These are phyloP conservation scores for Pontoporia blainvillei DNA, from an alignment of 2,113 vertebrate species.

Conservation along the genomic window DNA sequence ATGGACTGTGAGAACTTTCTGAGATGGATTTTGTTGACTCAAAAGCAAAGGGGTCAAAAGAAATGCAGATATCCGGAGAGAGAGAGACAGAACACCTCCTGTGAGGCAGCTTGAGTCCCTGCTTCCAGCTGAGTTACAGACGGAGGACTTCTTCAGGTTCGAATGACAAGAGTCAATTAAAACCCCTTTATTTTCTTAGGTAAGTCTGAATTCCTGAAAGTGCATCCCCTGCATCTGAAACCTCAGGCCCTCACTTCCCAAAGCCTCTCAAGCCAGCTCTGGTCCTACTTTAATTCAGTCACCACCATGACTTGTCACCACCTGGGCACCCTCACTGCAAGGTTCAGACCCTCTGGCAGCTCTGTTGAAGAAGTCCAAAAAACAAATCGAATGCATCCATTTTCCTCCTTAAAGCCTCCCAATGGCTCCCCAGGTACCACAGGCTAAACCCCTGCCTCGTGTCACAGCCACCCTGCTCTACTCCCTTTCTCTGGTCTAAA, in stretches of 20 bases:
- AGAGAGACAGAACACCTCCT: too few relatives aligned
- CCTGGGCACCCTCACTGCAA: background rate
- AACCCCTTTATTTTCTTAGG: background rate
- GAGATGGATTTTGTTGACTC: background rate
- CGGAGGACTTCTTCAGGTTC: background rate
- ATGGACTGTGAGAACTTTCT: background rate
- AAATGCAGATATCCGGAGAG: background rate
- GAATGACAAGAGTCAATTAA: background rate
- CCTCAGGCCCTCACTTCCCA: background rate
- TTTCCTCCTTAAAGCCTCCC: background rate
- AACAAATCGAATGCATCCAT: background rate
- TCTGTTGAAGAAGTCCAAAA: background rate
- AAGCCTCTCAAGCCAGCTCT: background rate
- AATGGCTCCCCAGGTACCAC: background rate
- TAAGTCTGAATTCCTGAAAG: background rate
- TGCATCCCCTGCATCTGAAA: background rate
- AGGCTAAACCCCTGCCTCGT: background rate
- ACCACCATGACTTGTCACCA: background rate
- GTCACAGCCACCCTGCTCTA: rapidly evolving
- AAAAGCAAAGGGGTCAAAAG: background rate
- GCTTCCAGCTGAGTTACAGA: background rate
- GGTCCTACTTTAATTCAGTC: background rate
- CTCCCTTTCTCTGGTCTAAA: background rate
- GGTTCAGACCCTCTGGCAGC: rapidly evolving
- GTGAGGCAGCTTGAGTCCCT: background rate